Evolutionary conservation across 2,113 vertebrate species (phyloP), one percentile per base, ranked within the genome.

Genomic region (Sprattus sprattus): DNA sequence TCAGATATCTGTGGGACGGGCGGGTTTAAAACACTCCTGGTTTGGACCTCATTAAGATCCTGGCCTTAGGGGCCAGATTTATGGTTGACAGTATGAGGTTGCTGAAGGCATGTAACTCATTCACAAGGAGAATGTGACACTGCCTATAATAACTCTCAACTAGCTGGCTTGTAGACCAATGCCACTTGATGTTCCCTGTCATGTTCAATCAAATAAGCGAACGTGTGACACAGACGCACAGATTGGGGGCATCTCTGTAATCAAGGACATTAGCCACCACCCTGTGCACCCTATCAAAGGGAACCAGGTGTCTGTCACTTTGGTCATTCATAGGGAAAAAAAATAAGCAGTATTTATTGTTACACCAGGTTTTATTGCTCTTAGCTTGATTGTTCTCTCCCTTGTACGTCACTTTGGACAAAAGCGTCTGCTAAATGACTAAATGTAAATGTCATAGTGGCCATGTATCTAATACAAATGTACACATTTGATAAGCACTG

Each of bases 51-150:
- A 49, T 82, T 86, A 67, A 67, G 15, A 57, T 82, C 46, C 28
- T n/a, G 11, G 46, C n/a, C 60, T 10, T 15, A 52, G 64, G n/a
- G 60, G 50, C 16, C 16, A 81, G 52, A 84, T 84, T 85, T 88
- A 82, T 52, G 45, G 39, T 52, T 50, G 18, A 81, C n/a, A 71
- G 64, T 71, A 44, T 71, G 46, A 25, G 84, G 84, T 49, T 64
- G n/a, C 11, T 32, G 44, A 25, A 32, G 64, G 60, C 57, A 25
- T 80, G 60, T 83, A 45, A 20, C 83, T 87, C 47, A 71, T 84
- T 88, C 64, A 82, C 22, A 84, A 11, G 18, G 81, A 57, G 52
- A 82, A 85, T 86, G 49, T 86, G 81, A 81, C 50, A 45, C 82
- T 84, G 60, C 49, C 78, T 39, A 44, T 67, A 52, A 86, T 86